Evolutionary conservation across 2,113 vertebrate genomes (phyloP).

Genomic region (Sphaerodactylus townsendi): DNA sequence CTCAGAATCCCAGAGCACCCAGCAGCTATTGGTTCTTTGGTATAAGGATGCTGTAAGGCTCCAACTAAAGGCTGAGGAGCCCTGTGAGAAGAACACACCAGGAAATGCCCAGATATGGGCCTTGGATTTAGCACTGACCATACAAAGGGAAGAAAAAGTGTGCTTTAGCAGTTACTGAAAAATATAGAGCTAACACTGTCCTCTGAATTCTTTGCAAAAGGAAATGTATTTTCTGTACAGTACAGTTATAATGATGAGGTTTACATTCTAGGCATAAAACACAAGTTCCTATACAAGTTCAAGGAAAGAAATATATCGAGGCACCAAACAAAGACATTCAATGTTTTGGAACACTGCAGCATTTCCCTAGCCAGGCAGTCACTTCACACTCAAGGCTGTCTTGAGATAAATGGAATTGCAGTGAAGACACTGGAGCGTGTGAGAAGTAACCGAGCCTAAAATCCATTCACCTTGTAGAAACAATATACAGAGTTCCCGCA

Average conservation of each 20-base stretch:
- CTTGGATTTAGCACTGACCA: too few species aligned
- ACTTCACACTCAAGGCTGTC: neutral
- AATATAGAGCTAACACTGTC: neutral
- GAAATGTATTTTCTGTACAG: slow-evolving; percentile 72
- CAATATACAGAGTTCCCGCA: slow-evolving; percentile 59
- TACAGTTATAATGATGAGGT: slow-evolving; percentile 67
- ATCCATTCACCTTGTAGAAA: slow-evolving; percentile 44
- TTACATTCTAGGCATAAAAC: slow-evolving; percentile 67
- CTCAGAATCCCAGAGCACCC: too few species aligned
- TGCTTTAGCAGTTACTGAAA: neutral
- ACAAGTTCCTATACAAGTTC: slow-evolving; percentile 67
- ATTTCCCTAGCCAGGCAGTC: neutral
- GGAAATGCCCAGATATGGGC: too few species aligned
- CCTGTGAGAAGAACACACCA: too few species aligned
- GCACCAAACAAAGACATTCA: neutral
- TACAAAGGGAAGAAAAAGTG: neutral
- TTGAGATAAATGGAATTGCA: slow-evolving; percentile 24
- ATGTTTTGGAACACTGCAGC: fast-evolving
- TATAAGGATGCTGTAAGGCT: too few species aligned
- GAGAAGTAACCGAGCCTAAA: slow-evolving; percentile 36
- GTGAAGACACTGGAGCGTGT: slow-evolving; percentile 35
- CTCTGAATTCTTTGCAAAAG: slow-evolving; percentile 55
- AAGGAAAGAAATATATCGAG: slow-evolving; percentile 35
- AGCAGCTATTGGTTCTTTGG: too few species aligned
- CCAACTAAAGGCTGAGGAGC: too few species aligned